Percentiles rank a stretch among this genome's conserved stretches.
phyloP scores from a whole-genome alignment of 2,113 vertebrate genomes.

The Electrona antarctica region DNA sequence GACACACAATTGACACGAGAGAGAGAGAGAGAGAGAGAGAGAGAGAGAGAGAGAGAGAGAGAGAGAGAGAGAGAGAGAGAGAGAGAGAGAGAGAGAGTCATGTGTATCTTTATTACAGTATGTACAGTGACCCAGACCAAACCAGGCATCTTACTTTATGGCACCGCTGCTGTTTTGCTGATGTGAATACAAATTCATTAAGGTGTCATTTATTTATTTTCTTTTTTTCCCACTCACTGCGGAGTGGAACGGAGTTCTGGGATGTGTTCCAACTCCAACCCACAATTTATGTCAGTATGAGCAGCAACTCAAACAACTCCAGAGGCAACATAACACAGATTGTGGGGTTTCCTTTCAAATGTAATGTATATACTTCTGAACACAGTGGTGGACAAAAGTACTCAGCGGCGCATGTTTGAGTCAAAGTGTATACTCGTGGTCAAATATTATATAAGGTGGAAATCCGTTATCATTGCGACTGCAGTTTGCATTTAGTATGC shows the following conservation, averaged over 20 bases:
- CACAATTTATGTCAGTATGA: conserved; percentile 21
- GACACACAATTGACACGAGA: background rate
- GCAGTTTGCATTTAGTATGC: too few relatives aligned
- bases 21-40: background rate
- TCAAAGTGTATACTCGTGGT: too few relatives aligned
- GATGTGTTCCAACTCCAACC: conserved; percentile 16
- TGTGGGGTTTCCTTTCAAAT: background rate
- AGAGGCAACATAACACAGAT: conserved; percentile 19
- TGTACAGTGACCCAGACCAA: conserved; percentile 9
- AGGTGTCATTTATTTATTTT: conserved; percentile 24
- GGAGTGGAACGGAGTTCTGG: conserved; percentile 27
- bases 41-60: background rate
- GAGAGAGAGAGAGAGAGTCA: background rate
- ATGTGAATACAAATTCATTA: conserved; percentile 41
- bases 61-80: background rate
- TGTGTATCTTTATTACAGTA: background rate
- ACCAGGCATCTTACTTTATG: conserved; percentile 13
- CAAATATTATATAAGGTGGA: too few relatives aligned
- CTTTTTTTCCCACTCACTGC: background rate
- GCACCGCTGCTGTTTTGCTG: conserved; percentile 3
- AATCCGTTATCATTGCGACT: too few relatives aligned
- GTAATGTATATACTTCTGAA: too few relatives aligned
- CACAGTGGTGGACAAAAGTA: too few relatives aligned
- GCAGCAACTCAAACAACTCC: background rate
- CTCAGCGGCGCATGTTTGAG: too few relatives aligned